Percentiles rank a stretch among this genome's conserved stretches.
Evolutionary conservation across 1,140 invertebrate genomes (phyloP).

Genomic region (Euwallacea similis): DNA sequence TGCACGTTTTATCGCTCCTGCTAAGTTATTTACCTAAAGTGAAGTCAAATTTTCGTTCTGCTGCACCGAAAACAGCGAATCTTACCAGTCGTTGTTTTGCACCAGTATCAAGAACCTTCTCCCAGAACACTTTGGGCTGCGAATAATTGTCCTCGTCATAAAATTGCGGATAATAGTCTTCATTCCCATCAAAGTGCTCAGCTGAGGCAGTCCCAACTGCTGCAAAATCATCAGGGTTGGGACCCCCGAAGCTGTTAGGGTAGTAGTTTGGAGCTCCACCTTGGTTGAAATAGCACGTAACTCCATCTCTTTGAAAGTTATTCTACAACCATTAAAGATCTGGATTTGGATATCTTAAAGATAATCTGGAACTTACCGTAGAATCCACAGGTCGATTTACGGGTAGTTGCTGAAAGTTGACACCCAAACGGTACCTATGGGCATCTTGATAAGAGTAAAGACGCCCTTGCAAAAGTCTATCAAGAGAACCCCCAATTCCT

Average conservation of each 20-base stretch:
- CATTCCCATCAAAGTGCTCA: slow-evolving; percentile 61
- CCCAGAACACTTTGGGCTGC: slow-evolving; percentile 83
- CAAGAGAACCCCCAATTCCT: slow-evolving; percentile 91
- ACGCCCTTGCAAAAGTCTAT: slow-evolving; percentile 94
- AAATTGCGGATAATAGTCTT: slow-evolving; percentile 66
- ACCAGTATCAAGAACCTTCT: slow-evolving; percentile 72
- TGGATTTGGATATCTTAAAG: neutral
- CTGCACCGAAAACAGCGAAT: neutral
- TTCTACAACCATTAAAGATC: slow-evolving; percentile 10
- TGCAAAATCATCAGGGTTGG: slow-evolving; percentile 58
- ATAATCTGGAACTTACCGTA: slow-evolving; percentile 15
- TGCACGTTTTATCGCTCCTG: slow-evolving; percentile 74
- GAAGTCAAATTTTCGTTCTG: slow-evolving; percentile 7
- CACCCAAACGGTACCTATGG: slow-evolving; percentile 83
- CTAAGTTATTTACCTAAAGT: slow-evolving; percentile 69
- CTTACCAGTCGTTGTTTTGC: slow-evolving; percentile 70
- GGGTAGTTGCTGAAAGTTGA: slow-evolving; percentile 90
- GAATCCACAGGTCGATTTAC: slow-evolving; percentile 87
- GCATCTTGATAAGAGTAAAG: slow-evolving; percentile 95
- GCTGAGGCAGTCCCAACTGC: slow-evolving; percentile 57
- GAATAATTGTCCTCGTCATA: slow-evolving; percentile 89
- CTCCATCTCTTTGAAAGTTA: slow-evolving; percentile 84
- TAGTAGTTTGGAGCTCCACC: slow-evolving; percentile 83
- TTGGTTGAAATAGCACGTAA: slow-evolving; percentile 62
- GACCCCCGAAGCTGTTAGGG: slow-evolving; percentile 85